Base-by-base conservation (phyloP, 2,888 invertebrate species). In the Eupithecia exiguata region DNA sequence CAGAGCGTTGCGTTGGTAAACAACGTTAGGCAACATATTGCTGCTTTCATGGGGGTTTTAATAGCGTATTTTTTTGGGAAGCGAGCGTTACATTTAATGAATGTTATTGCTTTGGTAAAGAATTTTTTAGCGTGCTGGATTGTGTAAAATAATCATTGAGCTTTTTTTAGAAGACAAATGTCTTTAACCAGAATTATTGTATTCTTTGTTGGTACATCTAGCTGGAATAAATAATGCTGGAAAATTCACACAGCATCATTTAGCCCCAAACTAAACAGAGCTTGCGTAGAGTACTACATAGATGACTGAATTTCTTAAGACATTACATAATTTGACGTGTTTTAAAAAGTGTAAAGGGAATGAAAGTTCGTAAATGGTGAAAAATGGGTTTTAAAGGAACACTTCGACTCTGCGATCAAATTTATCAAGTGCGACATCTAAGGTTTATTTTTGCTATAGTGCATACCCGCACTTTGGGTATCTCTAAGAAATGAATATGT, bases 1-100 rank as follows among this genome's bases (percentile, higher is more conserved):
- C 79, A 84, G 65, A 21, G 84, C 86, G 81, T 79, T 82, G 90
- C 88, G 89, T 89, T 88, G 78, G 83, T 86, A 86, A 82, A 86
- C 86, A 86, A 86, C 85, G 89, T 87, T 83, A 75, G 68, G 75
- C 49, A 66, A 74, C 76, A 75, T 76, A 71, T 76, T 71, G 77
- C 63, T 12, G 46, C 72, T 66, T 75, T 68, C 43, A 70, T 70
- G 66, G 35, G 46, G 73, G 36, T 66, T 66, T 43, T 63, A 69
- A 69, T 67, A 43, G 38, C 46, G 30, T 62, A 14, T 12, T 53
- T 63, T 72, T 72, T 77, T 72, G 68, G 30, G 30, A 70, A 66
- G 35, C 63, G 43, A 49, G 35, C 38, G 61, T 62, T 40, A 7
- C 16, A 25, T 40, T 53, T 63, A 68, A 46, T 49, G 66, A 38